A percentile compares a stretch with the other conserved stretches of the same genome.
Evolutionary conservation across 2,888 invertebrate genomes (phyloP).

Genomic region (Operophtera brumata): DNA sequence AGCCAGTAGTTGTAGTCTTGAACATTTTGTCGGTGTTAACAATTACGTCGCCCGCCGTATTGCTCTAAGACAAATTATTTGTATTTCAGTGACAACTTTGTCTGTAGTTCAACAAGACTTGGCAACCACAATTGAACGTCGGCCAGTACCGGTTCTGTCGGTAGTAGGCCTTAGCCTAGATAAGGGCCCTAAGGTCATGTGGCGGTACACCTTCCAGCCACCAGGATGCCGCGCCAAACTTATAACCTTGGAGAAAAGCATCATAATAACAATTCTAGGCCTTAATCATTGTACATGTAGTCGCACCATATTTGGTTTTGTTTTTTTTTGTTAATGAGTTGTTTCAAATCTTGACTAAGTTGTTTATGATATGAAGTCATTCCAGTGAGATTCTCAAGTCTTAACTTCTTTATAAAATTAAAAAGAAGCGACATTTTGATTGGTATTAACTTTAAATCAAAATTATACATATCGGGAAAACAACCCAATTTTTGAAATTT

Average conservation of each 20-base stretch:
- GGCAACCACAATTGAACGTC: slow-evolving; percentile 37
- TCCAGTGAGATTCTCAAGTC: slow-evolving; percentile 25
- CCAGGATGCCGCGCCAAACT: slow-evolving; percentile 40
- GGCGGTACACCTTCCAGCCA: slow-evolving; percentile 41
- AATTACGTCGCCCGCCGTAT: too few relatives aligned
- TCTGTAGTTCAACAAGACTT: slow-evolving; percentile 27
- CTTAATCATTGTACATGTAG: slow-evolving; percentile 42
- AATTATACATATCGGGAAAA: neutral
- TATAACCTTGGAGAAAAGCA: slow-evolving; percentile 32
- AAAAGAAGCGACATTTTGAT: neutral
- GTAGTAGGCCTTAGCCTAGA: slow-evolving; percentile 2
- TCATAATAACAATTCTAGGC: slow-evolving; percentile 29
- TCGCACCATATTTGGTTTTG: slow-evolving; percentile 25
- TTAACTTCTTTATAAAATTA: neutral
- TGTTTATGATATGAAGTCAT: slow-evolving; percentile 5
- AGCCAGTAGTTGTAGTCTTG: neutral
- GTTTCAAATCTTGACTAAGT: neutral
- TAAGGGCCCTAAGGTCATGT: slow-evolving; percentile 26
- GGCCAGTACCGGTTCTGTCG: slow-evolving; percentile 38
- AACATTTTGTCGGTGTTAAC: neutral
- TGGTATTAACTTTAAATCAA: neutral
- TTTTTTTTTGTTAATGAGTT: neutral
- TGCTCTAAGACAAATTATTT: too few relatives aligned
- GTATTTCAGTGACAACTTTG: slow-evolving; percentile 1
- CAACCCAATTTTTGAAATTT: too few relatives aligned